Base-by-base conservation (phyloP, 2,113 vertebrate genomes). In the Apteryx mantelli region DNA sequence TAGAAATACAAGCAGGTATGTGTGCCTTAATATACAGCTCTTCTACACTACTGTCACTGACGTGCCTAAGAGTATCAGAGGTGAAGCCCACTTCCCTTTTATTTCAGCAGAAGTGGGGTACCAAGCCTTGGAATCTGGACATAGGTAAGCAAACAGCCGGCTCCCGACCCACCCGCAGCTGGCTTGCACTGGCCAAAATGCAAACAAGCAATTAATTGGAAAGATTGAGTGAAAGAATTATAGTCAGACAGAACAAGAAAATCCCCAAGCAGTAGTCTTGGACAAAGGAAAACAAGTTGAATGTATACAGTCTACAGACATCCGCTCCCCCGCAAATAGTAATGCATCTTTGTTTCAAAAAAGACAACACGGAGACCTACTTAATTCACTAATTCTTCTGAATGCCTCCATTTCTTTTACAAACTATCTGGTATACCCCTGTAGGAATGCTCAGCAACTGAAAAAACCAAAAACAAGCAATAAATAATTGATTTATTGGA, bases 371-470 rank as follows among this genome's bases (percentile, higher is more conserved):
- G 84, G 17, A 55, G 64, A 92, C 58, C 89, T 94, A 94, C 77
- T 95, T 86, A 93, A 96, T 92, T 93, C 92, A 95, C 69, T 90
- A 97, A 95, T 84, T 93, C 58, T 93, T 91, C 76, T 91, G 86
- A 93, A 88, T 76, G 70, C 82, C 52, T 91, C 64, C 15, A 83
- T 88, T 86, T 92, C 82, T 96, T 91, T 94, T 64, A 94, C 86
- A 92, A 93, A 92, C 83, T 93, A 86, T 82, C 55, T 93, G 82
- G 66, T 75, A 75, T 66, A 70, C 6, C 80, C 82, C 86, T 91
- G 42, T 32, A 68, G 92, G 60, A 95, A 92, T 60, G 79, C 50
- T 90, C 76, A 90, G 79, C 55, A 93, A 86, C 71, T 63, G 76
- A 74, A 86, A 95, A 55, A 93, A 91, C n/a, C 71, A 82, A 96